Evolutionary conservation across 1,140 invertebrate genomes (phyloP).

Genomic region (Andricus grossulariae): DNA sequence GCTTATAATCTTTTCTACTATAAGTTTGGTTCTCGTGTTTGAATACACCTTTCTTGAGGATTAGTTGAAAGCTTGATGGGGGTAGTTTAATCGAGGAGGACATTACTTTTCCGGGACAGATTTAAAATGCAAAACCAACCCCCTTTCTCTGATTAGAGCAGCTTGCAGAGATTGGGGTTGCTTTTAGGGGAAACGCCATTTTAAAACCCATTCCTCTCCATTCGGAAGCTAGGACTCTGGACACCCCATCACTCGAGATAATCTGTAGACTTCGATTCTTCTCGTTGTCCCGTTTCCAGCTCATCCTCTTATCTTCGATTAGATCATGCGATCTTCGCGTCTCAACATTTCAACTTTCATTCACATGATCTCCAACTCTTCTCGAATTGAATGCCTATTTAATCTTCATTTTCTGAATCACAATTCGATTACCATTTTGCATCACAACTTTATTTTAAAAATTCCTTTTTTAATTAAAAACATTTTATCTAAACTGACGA

Average conservation of each 20-base stretch:
- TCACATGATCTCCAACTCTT: slow-evolving; percentile 19
- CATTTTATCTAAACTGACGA: too few species aligned
- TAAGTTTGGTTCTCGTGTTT: too few species aligned
- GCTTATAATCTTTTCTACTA: too few species aligned
- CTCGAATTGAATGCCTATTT: slow-evolving; percentile 19
- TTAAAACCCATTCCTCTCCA: slow-evolving; percentile 66
- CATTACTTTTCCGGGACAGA: slow-evolving; percentile 31
- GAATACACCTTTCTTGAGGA: slow-evolving; percentile 37
- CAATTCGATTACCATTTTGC: neutral
- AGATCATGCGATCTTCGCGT: slow-evolving; percentile 52
- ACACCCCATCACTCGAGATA: slow-evolving; percentile 61
- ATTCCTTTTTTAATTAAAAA: too few species aligned
- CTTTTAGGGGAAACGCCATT: slow-evolving; percentile 64
- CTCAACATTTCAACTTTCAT: slow-evolving; percentile 32
- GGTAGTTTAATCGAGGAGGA: neutral
- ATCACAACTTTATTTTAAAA: neutral
- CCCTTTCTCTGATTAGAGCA: slow-evolving; percentile 71
- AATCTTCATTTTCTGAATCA: slow-evolving; percentile 9
- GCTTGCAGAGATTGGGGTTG: slow-evolving; percentile 65
- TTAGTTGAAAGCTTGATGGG: slow-evolving; percentile 38
- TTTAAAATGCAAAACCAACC: slow-evolving; percentile 70
- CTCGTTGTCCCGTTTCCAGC: slow-evolving; percentile 42
- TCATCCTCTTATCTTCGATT: slow-evolving; percentile 61
- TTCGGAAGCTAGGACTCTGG: slow-evolving; percentile 42
- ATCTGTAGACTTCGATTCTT: slow-evolving; percentile 59